phyloP scores from a whole-genome alignment of 2,113 vertebrate species.

The Crotalus tigris region DNA sequence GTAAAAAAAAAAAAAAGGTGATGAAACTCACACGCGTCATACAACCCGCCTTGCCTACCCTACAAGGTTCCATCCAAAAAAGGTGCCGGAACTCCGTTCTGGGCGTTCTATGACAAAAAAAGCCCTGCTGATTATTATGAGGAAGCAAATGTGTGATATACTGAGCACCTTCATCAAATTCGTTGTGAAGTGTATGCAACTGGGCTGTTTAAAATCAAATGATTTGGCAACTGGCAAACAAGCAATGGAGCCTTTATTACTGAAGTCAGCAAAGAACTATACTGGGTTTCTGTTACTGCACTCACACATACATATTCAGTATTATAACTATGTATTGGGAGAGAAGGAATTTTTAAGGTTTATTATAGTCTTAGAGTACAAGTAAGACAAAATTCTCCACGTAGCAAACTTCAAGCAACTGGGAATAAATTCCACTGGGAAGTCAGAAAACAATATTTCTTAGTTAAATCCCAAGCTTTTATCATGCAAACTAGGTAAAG shows the following conservation, averaged over 20 bases:
- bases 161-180: neutral
- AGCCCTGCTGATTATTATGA: neutral
- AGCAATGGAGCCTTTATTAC: neutral
- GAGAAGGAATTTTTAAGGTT: neutral
- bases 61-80: too few species aligned
- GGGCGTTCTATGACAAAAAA: too few species aligned
- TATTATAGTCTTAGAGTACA: neutral
- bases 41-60: too few species aligned
- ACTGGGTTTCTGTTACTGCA: neutral
- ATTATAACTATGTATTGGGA: neutral
- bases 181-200: neutral
- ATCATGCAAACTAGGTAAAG: neutral
- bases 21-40: too few species aligned
- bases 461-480: slow-evolving; percentile 6
- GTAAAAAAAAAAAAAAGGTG: too few species aligned
- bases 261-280: neutral
- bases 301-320: neutral
- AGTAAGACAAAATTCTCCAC: neutral
- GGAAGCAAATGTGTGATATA: neutral
- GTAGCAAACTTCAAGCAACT: slow-evolving; percentile 29
- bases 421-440: neutral
- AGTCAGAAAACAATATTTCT: neutral
- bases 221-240: neutral
- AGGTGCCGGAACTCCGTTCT: too few species aligned
- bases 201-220: neutral